phyloP scores from a whole-genome alignment of 30 jellyfish, hydroid and myxozoan genomes.

The Chironex yamaguchii region DNA sequence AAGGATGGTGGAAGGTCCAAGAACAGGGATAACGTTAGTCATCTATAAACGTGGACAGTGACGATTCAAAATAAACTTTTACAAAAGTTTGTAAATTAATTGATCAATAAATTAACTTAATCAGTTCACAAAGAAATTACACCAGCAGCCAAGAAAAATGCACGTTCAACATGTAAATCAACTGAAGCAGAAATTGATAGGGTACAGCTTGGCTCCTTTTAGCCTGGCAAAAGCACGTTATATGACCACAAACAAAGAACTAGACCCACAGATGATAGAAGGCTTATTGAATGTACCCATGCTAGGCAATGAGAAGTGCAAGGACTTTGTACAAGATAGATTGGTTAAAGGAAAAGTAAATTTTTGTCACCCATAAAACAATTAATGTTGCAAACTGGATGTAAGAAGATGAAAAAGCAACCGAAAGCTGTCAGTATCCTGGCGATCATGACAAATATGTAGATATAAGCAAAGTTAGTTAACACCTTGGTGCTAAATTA shows the following conservation, averaged over 20 bases:
- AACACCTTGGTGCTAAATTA: too few species aligned
- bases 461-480: too few species aligned
- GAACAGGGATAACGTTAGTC: slow-evolving; percentile 1
- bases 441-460: too few species aligned
- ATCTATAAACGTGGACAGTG: slow-evolving; percentile 11
- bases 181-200: slow-evolving; percentile 36
- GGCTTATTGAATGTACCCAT: slow-evolving; percentile 4
- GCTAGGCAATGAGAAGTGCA: slow-evolving; percentile 3
- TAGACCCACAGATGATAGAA: background rate
- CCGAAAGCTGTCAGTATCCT: too few species aligned
- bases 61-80: slow-evolving; percentile 26
- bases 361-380: background rate
- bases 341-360: background rate
- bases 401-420: too few species aligned
- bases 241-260: background rate
- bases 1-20: too few species aligned
- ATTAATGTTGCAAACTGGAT: background rate
- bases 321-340: background rate
- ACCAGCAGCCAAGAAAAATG: slow-evolving; percentile 28
- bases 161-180: slow-evolving; percentile 4
- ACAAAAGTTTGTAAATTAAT: background rate
- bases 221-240: slow-evolving; percentile 29
- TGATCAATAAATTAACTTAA: slow-evolving; percentile 15
- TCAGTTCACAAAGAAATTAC: slow-evolving; percentile 34
- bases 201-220: slow-evolving; percentile 16